phyloP scores from a whole-genome alignment of 2,888 invertebrate genomes.

The Lymantria monacha region DNA sequence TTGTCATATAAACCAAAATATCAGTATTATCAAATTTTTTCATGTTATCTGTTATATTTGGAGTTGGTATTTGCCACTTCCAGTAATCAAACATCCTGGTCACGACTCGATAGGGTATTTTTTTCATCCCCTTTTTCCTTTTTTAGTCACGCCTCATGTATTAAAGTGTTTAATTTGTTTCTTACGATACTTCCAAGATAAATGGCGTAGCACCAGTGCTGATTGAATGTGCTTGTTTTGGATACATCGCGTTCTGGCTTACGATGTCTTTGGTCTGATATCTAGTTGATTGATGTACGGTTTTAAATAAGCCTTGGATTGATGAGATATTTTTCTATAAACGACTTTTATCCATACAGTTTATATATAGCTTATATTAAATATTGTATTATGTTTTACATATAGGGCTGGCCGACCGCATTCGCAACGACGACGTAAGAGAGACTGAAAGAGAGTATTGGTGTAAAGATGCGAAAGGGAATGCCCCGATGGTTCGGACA shows the following conservation, averaged over 20 bases:
- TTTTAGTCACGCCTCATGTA: constrained; percentile 78
- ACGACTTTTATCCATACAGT: not conserved
- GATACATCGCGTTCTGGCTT: constrained; percentile 57
- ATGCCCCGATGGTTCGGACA: too few relatives aligned
- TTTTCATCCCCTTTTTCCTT: constrained; percentile 46
- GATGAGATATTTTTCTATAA: not conserved
- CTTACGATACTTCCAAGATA: constrained; percentile 60
- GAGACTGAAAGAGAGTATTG: too few relatives aligned
- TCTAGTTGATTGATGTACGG: constrained; percentile 36
- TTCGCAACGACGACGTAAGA: too few relatives aligned
- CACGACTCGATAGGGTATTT: constrained; percentile 18
- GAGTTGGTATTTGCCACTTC: constrained; percentile 12
- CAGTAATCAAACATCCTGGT: constrained; percentile 11
- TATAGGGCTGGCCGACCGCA: too few relatives aligned
- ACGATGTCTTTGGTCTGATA: constrained; percentile 48
- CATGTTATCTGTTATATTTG: too few relatives aligned
- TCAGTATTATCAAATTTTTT: too few relatives aligned
- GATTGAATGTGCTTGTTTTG: constrained; percentile 35
- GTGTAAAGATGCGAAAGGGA: too few relatives aligned
- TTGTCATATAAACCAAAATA: too few relatives aligned
- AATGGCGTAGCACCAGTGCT: constrained; percentile 50
- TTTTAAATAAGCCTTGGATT: constrained; percentile 19
- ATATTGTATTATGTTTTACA: too few relatives aligned
- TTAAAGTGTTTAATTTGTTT: constrained; percentile 81
- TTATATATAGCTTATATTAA: too few relatives aligned